Base-by-base conservation (phyloP, 2,888 invertebrate species). In the Drosophila anceps region DNA sequence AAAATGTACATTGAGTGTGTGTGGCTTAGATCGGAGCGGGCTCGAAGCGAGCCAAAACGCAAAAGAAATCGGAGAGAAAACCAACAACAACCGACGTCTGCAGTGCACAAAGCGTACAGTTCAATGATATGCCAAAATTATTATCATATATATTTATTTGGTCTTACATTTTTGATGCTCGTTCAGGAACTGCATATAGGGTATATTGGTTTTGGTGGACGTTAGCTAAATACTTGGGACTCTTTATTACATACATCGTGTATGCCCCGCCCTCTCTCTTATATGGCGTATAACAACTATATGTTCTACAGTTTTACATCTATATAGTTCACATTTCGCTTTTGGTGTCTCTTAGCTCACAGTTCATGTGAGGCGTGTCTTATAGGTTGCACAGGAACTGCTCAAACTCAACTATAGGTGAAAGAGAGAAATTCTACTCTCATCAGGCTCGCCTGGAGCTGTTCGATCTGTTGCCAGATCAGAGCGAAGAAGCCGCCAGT, bases 1-100 rank as follows among this genome's bases (percentile, higher is more conserved):
- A 51, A 39, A 10, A 65, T 35, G 55, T 9, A 20, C 43, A 41
- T 50, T 61, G 29, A 41, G 27, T 61, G 20, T 61, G 20, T 53
- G 12, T 50, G 13, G 44, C 27, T 41, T 33, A 27, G 41, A 33
- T 57, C 18, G 33, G 33, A 64, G 43, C 41, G 33, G 48, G 64
- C 35, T 64, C 31, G 24, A 46, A 31, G 13, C 44, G 35, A 33
- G 35, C 13, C 27, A 33, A 33, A 59, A 27, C 50, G 35, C 27
- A 59, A 57, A 31, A 24, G 43, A 57, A 43, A 57, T 43, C 43
- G 4, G 12, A n/a, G 29, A 50, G 20, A 57, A 41, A 13, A 13
- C 31, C 6, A 43, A 57, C 18, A 54, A n/a, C 27, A n/a, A 54
- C 53, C 27, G 37, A 27, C 12, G 51, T 15, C 8, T 51, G 8